phyloP scores from a whole-genome alignment of 1,140 invertebrate genomes.

The Chelonus insularis region DNA sequence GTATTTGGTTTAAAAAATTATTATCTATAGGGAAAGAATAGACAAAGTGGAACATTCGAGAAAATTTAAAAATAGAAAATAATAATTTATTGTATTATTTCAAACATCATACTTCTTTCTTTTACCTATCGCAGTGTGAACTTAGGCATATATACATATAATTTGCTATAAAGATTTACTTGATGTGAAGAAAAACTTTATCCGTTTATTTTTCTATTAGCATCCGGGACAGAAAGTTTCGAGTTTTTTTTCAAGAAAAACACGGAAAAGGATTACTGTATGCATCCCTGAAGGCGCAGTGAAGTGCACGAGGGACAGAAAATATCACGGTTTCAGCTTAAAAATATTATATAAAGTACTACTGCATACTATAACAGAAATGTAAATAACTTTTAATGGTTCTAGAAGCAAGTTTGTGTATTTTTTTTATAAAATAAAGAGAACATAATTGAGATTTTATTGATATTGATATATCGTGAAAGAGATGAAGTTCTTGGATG shows the following conservation, averaged over 20 bases:
- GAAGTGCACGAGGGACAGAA: slow-evolving; percentile 1
- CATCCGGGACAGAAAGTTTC: slow-evolving; percentile 31
- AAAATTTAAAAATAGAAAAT: no score
- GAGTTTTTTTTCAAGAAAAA: slow-evolving; percentile 26
- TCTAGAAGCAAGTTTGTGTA: slow-evolving; percentile 4
- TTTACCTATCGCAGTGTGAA: slow-evolving; percentile 11
- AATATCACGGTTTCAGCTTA: slow-evolving; percentile 3
- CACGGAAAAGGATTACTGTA: slow-evolving; percentile 13
- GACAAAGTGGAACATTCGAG: no score
- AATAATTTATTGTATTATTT: no score
- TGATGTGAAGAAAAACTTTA: slow-evolving; percentile 24
- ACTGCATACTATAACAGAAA: neutral
- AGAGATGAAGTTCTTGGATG: no score
- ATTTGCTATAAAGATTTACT: neutral
- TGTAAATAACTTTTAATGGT: slow-evolving; percentile 23
- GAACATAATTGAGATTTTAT: slow-evolving; percentile 17
- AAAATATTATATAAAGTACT: slow-evolving; percentile 23
- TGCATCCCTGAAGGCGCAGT: slow-evolving; percentile 13
- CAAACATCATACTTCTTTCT: no score
- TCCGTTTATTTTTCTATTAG: slow-evolving; percentile 52
- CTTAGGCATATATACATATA: slow-evolving; percentile 1
- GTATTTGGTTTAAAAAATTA: no score
- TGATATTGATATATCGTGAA: no score
- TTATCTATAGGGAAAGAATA: no score
- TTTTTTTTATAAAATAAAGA: slow-evolving; percentile 24